Evolutionary conservation across 30 jellyfish, hydroid and myxozoan genomes (phyloP), one percentile per base, ranked within the genome.

Genomic region (Rhopilema esculentum): DNA sequence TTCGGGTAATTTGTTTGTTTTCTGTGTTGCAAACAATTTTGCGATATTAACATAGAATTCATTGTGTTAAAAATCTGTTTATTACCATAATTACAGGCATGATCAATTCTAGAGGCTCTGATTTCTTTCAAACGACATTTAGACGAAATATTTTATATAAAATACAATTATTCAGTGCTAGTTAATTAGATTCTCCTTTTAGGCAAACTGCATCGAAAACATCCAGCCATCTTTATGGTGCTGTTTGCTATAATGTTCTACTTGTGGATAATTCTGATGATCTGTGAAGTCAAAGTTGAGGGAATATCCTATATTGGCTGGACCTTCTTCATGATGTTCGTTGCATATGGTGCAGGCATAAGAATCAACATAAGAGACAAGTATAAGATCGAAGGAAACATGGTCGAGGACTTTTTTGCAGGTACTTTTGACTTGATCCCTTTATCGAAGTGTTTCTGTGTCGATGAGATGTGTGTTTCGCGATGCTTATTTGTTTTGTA

Each of bases 331-430:
- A 50, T 87, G 84, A 48, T 82, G 49, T 92, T 92, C 89, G 84
- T 92, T 65, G 97, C 91, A 4, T 92, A 86, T 63, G 94, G 88
- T 32, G 92, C 97, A 63, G 93, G 96, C 27, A 57, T 92, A 31
- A 91, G 98, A n/a, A 86, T 89, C 72, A 89, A 81, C 50, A 66
- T 92, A n/a, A 89, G 98, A 27, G 97, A 87, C 7, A 72, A 52
- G 57, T 92, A 70, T 81, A 77, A 81, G 25, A 80, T 92, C 75
- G 98, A 92, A 18, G 98, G 98, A 26, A 91, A 93, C 69, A 93
- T 93, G 98, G 86, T 83, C 27, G 98, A 93, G 71, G 98, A 93
- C 63, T 66, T 88, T 78, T 93, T 93, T 70, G 92, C 96, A 72
- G 76, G 91, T 83, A 49, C 1, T 40, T 6, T 12, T 12, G 6